Base-by-base conservation (phyloP, 1,140 invertebrate genomes). In the Drosophila melanica region DNA sequence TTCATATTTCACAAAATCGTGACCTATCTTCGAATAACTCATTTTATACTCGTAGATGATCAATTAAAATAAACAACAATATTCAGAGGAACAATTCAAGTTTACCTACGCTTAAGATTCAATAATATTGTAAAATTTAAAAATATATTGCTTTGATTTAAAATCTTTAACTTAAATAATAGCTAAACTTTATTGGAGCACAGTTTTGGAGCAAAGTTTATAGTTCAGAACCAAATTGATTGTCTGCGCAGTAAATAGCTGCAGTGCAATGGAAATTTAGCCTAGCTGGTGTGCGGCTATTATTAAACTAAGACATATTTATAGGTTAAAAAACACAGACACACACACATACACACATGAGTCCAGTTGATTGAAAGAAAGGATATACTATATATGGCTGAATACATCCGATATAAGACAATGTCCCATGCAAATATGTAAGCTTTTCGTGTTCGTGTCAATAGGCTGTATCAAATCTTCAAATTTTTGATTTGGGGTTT, bases 351-450 rank as follows among this genome's bases (percentile, higher is more conserved):
- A 18, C 8, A 18, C 16, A 42, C 27, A 16, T 10, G 14, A 44
- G 41, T 18, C 23, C 55, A 16, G 55, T 41, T 33, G 1, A 14
- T n/a, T 9, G 39, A n/a, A n/a, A 50, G 23, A 30, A 30, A 30
- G 1, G 9, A 18, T 45, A 16, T 16, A 18, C 20, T 20, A 54
- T 20, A 54, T 23, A n/a, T 39, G 16, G 30, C 39, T 41, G 12
- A 41, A 3, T 10, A 41, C 39, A 41, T 30, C 12, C 18, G 18
- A 55, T 39, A 48, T 33, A 18, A 23, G 6, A 14, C n/a, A 55
- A 68, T 73, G 65, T 57, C 35, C 37, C 57, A 69, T 69, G 71
- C 71, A 57, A 57, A 73, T 20, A n/a, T n/a, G n/a, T n/a, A 71
- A 72, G 62, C 53, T 53, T 37, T 37, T 16, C 4, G 23, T 53